A percentile compares a stretch with the other conserved stretches of the same genome.
Evolutionary conservation across 2,888 invertebrate genomes (phyloP).

Genomic region (Xylota segnis): DNA sequence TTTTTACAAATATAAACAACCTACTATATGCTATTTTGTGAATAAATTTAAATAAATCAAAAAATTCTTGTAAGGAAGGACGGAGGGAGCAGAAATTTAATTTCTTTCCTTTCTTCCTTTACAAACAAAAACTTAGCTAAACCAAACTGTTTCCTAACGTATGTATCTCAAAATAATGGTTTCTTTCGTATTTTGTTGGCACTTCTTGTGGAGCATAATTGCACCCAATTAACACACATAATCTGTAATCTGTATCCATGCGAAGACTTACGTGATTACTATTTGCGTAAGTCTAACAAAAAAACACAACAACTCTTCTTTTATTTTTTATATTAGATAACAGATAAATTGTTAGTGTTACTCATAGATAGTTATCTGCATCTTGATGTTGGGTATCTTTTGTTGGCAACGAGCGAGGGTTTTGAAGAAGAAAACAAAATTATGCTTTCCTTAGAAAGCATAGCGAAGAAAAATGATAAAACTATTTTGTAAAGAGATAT

Average conservation of each 20-base stretch:
- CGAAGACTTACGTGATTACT: background rate
- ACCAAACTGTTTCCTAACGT: slow-evolving; percentile 12
- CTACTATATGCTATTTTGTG: slow-evolving; percentile 37
- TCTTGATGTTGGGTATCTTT: background rate
- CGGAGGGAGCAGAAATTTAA: slow-evolving; percentile 43
- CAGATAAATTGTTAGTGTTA: slow-evolving; percentile 4
- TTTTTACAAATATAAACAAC: slow-evolving; percentile 31
- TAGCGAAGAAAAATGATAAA: background rate
- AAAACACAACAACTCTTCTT: background rate
- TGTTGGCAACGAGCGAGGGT: slow-evolving; percentile 25
- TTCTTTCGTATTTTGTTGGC: slow-evolving; percentile 5
- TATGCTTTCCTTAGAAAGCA: background rate
- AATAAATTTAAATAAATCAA: slow-evolving; percentile 18
- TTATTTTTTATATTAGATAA: slow-evolving; percentile 1
- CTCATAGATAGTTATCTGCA: slow-evolving; percentile 23
- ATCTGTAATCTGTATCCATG: background rate
- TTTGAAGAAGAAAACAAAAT: background rate
- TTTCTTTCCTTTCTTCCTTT: slow-evolving; percentile 28
- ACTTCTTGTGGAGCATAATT: slow-evolving; percentile 26
- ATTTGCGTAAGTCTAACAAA: slow-evolving; percentile 25
- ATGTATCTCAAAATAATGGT: slow-evolving; percentile 16
- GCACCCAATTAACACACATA: slow-evolving; percentile 36
- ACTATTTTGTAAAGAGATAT: slow-evolving; percentile 38
- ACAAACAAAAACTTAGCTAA: slow-evolving; percentile 18
- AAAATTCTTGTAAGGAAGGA: slow-evolving; percentile 2